These are phyloP conservation scores for Atherix ibis DNA, from an alignment of 2,888 invertebrate genomes.

Conservation along the genomic window DNA sequence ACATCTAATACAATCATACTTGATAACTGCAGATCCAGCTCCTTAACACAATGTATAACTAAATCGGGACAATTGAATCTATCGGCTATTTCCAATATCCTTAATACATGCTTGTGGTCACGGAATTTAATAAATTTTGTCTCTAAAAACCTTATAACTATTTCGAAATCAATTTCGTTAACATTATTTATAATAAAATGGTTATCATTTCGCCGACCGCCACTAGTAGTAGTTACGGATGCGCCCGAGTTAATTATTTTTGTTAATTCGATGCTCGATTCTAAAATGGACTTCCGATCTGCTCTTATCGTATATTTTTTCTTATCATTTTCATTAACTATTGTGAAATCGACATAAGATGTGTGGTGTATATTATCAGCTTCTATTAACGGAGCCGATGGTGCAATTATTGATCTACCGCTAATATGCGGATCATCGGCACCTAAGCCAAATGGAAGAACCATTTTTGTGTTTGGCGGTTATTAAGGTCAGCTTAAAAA, in stretches of 20 bases:
- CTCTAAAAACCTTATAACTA: slow-evolving; percentile 30
- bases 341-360: slow-evolving; percentile 30
- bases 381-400: slow-evolving; percentile 28
- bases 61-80: slow-evolving; percentile 32
- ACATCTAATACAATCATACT: slow-evolving; percentile 30
- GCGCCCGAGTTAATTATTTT: slow-evolving; percentile 27
- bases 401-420: slow-evolving; percentile 17
- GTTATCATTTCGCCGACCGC: slow-evolving; percentile 29
- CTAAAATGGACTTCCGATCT: slow-evolving; percentile 27
- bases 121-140: slow-evolving; percentile 30
- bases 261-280: slow-evolving; percentile 29
- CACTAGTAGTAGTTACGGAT: no score
- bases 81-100: slow-evolving; percentile 30
- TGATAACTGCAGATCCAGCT: slow-evolving; percentile 29
- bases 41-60: slow-evolving; percentile 31
- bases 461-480: no score
- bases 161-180: slow-evolving; percentile 28
- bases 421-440: slow-evolving; percentile 26
- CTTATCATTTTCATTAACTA: slow-evolving; percentile 28
- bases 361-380: slow-evolving; percentile 13
- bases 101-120: slow-evolving; percentile 29
- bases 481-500: no score
- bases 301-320: slow-evolving; percentile 29
- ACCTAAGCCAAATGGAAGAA: slow-evolving; percentile 27
- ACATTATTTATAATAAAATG: slow-evolving; percentile 31